Base-by-base conservation (phyloP, 2,797 vertebrate genomes). In the Cercopithecus neglectus region DNA sequence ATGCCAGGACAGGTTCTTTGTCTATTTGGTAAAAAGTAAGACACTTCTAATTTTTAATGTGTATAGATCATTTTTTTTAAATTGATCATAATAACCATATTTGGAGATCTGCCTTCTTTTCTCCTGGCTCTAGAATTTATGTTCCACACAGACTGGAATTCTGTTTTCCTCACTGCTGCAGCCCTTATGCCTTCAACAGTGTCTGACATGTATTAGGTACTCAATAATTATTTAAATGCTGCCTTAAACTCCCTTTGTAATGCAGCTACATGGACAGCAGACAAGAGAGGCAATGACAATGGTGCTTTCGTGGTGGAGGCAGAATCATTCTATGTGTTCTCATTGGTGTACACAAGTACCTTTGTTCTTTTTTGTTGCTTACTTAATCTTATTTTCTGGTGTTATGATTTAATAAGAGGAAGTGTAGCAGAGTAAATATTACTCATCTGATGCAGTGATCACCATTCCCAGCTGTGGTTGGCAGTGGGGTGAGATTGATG, bases 21-120 rank as follows among this genome's bases (percentile, higher is more conserved):
- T 75, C 76, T 81, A 84, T 86, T 86, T 93, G 39, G 30, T 48
- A 50, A 85, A 83, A 96, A 67, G 41, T 33, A 83, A 95, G 16
- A 21, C 22, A 67, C 5, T 81, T 94, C 10, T 8, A 33, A 36
- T 17, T 61, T 70, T 21, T 53, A 78, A n/a, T 59, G 8, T 74
- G 36, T 72, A 70, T 86, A 81, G 5, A 50, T 36, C 53, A 22
- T n/a, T 76, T 89, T 59, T 4, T 0, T 41, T 84, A 90, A 93
- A 80, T 87, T 53, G 74, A 33, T 46, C 41, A 59, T 53, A 91
- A 93, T 84, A 84, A 91, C 14, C 55, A 28, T 12, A 85, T 95
- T 72, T 70, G 22, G 64, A 96, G 44, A 87, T 76, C 64, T 36
- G 9, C 13, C 44, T 57, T 55, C 21, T 21, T 57, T 72, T 79